phyloP scores from a whole-genome alignment of 2,888 invertebrate genomes.

The Galerucella nymphaeae region DNA sequence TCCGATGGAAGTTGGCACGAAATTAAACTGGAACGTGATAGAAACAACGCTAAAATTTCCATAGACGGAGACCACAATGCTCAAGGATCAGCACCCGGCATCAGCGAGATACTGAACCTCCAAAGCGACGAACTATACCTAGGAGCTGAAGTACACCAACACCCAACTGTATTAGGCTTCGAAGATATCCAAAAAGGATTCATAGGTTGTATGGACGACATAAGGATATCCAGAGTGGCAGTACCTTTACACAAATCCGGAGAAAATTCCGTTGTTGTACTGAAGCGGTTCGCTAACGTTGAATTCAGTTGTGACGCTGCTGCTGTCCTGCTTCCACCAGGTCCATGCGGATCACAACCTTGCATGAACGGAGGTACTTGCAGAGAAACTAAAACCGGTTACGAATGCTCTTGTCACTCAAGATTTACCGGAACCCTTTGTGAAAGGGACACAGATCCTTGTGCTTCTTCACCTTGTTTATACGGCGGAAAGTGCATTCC shows the following conservation, averaged over 20 bases:
- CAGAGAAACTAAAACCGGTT: constrained; percentile 68
- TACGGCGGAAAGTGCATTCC: constrained; percentile 81
- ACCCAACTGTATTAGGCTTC: constrained; percentile 76
- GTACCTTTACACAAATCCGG: constrained; percentile 81
- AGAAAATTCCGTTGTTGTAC: constrained; percentile 71
- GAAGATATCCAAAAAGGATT: constrained; percentile 85
- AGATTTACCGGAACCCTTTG: constrained; percentile 74
- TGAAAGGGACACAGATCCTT: constrained; percentile 88
- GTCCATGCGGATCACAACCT: constrained; percentile 80
- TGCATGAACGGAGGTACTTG: constrained; percentile 82
- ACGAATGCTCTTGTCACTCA: constrained; percentile 82
- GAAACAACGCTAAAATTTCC: constrained; percentile 80
- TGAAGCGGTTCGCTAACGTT: constrained; percentile 77
- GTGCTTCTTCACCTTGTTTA: constrained; percentile 87
- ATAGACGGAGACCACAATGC: constrained; percentile 81
- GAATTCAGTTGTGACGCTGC: constrained; percentile 76
- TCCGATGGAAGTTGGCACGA: constrained; percentile 90
- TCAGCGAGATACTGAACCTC: constrained; percentile 85
- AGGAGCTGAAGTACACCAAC: constrained; percentile 84
- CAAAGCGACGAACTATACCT: constrained; percentile 86
- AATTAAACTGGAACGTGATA: constrained; percentile 81
- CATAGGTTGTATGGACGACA: constrained; percentile 91
- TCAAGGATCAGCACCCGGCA: constrained; percentile 82
- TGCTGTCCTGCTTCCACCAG: constrained; percentile 70
- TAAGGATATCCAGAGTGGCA: constrained; percentile 75